Percentiles rank a stretch among this genome's conserved stretches.
These are phyloP conservation scores for Zaprionus inermis DNA, from an alignment of 1,140 invertebrate species.

Conservation along the genomic window DNA sequence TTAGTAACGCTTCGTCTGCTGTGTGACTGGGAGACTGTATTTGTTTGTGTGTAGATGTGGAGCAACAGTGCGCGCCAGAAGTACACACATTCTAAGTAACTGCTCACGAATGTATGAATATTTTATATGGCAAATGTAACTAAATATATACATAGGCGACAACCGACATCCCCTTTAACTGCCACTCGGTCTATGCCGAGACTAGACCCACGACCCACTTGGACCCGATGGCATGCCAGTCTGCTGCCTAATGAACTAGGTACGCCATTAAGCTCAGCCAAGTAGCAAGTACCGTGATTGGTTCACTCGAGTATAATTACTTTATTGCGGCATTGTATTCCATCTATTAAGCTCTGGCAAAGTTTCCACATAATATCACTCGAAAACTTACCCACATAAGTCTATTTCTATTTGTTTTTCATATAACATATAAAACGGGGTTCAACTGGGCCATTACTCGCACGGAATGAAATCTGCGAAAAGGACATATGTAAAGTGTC, in stretches of 20 bases:
- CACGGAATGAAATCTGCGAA: slow-evolving; percentile 48
- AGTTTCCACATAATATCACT: background rate
- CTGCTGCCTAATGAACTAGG: slow-evolving; percentile 1
- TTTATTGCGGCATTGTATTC: background rate
- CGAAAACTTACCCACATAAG: background rate
- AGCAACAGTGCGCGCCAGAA: slow-evolving; percentile 53
- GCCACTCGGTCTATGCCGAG: background rate
- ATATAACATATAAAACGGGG: background rate
- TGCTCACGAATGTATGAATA: slow-evolving; percentile 77
- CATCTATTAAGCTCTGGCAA: background rate
- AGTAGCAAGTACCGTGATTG: background rate
- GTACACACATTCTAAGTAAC: slow-evolving; percentile 61
- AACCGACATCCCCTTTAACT: slow-evolving; percentile 11
- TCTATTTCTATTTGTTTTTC: background rate
- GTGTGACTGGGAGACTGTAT: slow-evolving; percentile 14
- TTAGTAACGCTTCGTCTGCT: slow-evolving; percentile 30
- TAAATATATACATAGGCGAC: slow-evolving; percentile 66
- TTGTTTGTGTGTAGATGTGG: slow-evolving; percentile 7
- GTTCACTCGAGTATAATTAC: background rate
- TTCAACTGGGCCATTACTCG: slow-evolving; percentile 21
- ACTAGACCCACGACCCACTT: slow-evolving; percentile 18
- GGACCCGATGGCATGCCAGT: slow-evolving; percentile 21
- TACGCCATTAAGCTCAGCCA: background rate
- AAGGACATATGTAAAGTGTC: slow-evolving; percentile 75
- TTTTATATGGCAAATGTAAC: slow-evolving; percentile 76